Base-by-base conservation (phyloP, 2,113 vertebrate species). In the Phyllostomus hastatus region DNA sequence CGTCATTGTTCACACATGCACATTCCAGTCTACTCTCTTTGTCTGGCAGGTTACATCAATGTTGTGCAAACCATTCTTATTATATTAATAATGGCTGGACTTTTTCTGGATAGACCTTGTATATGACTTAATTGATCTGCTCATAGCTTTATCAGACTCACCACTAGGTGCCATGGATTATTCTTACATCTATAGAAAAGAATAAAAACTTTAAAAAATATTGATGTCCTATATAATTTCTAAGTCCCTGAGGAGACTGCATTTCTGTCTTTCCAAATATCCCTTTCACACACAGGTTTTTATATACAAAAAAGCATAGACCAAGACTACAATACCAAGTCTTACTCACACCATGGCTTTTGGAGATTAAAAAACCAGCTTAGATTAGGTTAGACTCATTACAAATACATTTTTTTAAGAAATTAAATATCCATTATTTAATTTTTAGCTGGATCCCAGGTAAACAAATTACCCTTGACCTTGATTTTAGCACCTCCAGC, bases 121-220 rank as follows among this genome's bases (percentile, higher is more conserved):
- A 46, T 5, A 66, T n/a, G 59, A 88, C 64, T 94, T 79, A 54
- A 94, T 0, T 33, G 46, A 80, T 46, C 61, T 50, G 15, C n/a
- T 84, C 43, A 11, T 10, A 50, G 59, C 20, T 11, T 59, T 9
- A 0, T 22, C 12, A 57, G 24, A 16, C 38, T 88, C 76, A 91
- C 14, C n/a, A 15, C 10, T 80, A 59, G 66, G 16, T 66, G 22
- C 28, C 11, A 41, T n/a, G 31, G 7, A 57, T 59, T 82, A 72
- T 33, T 43, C 73, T 78, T 57, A 48, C 4, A 43, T 43, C 15
- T 64, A 78, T 87, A 72, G 15, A 75, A 92, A 88, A 67, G 16
- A 66, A 87, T 50, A 24, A 70, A n/a, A 28, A 43, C 54, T 88
- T 46, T 83, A 79, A 76, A 64, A 93, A 91, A 93, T 87, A 90